A percentile compares a stretch with the other conserved stretches of the same genome.
These are phyloP conservation scores for Apus apus DNA, from an alignment of 2,113 vertebrate genomes.

Conservation along the genomic window DNA sequence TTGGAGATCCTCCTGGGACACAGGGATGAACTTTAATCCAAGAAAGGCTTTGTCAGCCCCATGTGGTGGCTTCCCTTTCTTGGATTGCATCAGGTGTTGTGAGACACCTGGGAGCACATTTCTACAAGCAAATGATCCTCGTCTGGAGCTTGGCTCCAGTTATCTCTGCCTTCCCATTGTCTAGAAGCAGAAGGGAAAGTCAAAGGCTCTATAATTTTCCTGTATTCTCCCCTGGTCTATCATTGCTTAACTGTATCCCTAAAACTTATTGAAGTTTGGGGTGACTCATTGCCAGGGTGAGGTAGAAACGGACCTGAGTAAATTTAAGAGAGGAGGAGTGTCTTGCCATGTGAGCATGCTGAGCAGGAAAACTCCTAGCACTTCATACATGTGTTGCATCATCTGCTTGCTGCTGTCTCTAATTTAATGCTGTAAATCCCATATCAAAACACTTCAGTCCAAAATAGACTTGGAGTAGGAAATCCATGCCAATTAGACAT, in stretches of 20 bases:
- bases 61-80: not conserved
- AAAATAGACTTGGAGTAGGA: not conserved
- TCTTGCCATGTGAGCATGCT: not conserved
- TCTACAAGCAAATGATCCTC: not conserved
- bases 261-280: constrained; percentile 32
- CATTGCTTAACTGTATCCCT: constrained; percentile 54
- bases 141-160: constrained; percentile 3
- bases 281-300: constrained; percentile 18
- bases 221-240: not conserved
- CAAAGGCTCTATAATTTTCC: constrained; percentile 32
- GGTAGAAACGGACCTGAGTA: not conserved
- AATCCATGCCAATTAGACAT: constrained; percentile 29
- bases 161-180: not conserved
- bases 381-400: constrained; percentile 15
- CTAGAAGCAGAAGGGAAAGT: constrained; percentile 21
- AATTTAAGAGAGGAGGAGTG: not conserved
- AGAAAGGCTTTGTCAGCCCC: not conserved
- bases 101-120: not conserved
- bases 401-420: constrained; percentile 23
- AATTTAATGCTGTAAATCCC: constrained; percentile 32
- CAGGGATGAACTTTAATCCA: not conserved
- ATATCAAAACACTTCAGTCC: constrained; percentile 32
- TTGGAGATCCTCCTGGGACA: not conserved
- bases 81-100: not conserved
- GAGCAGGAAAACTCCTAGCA: not conserved